phyloP scores from a whole-genome alignment of 1,140 invertebrate genomes.

The Schlechtendalia chinensis region DNA sequence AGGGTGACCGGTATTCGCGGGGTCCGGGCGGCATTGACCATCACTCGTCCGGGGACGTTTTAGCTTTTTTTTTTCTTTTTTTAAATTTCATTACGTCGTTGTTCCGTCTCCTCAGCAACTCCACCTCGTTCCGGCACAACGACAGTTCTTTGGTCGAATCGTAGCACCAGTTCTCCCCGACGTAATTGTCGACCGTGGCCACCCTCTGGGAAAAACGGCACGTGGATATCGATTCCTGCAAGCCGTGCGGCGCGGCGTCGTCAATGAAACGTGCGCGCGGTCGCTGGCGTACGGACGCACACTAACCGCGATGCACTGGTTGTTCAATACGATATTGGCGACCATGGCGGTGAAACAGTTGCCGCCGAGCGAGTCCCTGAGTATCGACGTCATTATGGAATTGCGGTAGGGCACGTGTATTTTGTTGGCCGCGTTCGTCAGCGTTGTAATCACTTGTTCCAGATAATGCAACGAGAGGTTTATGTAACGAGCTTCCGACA shows the following conservation, averaged over 20 bases:
- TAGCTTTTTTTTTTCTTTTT: no score
- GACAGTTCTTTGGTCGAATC: no score
- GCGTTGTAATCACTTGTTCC: not conserved
- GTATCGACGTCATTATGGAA: not conserved
- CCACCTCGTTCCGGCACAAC: no score
- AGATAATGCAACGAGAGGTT: constrained; percentile 8
- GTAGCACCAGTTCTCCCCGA: no score
- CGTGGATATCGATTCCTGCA: constrained; percentile 17
- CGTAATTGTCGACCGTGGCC: no score
- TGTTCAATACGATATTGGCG: not conserved
- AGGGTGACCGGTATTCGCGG: no score
- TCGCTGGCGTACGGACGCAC: not conserved
- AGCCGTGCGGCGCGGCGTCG: no score
- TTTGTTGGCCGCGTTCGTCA: not conserved
- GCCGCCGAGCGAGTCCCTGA: not conserved
- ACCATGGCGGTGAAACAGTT: constrained; percentile 13
- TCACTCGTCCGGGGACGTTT: no score
- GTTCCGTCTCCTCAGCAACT: no score
- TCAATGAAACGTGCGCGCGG: no score
- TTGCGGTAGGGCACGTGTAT: not conserved
- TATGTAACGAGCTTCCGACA: not conserved
- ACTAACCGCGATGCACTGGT: not conserved
- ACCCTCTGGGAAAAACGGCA: not conserved
- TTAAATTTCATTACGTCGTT: no score
- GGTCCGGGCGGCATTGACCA: no score